Conservation (phyloP, 2,888 invertebrate species). For the Argyresthia albistria region DNA sequence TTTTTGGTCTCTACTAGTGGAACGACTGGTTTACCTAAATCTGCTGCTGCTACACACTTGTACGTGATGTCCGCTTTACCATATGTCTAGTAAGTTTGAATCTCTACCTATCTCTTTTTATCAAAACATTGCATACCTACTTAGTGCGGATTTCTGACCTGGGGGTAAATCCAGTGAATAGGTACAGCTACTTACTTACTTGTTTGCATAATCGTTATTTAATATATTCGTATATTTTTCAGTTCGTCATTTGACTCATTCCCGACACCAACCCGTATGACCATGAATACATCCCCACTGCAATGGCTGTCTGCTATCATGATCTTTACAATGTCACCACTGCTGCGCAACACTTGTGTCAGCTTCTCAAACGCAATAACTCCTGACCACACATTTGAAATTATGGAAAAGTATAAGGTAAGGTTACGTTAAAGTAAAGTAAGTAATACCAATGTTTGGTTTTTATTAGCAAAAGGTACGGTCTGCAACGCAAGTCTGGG, state of each 20-base stretch:
- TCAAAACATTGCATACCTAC: too few relatives aligned
- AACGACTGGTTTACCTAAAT: conserved; percentile 30
- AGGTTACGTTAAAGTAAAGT: too few relatives aligned
- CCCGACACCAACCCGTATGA: conserved; percentile 3
- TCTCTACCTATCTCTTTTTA: too few relatives aligned
- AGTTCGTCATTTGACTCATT: background rate
- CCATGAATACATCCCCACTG: background rate
- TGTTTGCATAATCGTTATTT: background rate
- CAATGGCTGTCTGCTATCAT: conserved; percentile 2
- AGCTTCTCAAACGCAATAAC: background rate
- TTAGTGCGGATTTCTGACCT: background rate
- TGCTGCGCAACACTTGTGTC: background rate
- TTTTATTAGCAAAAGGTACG: too few relatives aligned
- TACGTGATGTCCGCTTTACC: conserved; percentile 14
- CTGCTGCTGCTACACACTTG: conserved; percentile 23
- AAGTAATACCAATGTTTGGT: too few relatives aligned
- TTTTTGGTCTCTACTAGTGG: conserved; percentile 29
- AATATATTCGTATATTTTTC: background rate
- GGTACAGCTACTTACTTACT: background rate
- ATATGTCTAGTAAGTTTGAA: conserved; percentile 18
- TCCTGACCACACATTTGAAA: background rate
- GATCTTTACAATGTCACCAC: background rate
- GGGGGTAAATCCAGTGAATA: background rate
- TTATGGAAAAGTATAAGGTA: conserved; percentile 4
- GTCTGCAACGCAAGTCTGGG: too few relatives aligned